These are phyloP conservation scores for Trachemys scripta DNA, from an alignment of 2,113 vertebrate genomes.

Conservation along the genomic window DNA sequence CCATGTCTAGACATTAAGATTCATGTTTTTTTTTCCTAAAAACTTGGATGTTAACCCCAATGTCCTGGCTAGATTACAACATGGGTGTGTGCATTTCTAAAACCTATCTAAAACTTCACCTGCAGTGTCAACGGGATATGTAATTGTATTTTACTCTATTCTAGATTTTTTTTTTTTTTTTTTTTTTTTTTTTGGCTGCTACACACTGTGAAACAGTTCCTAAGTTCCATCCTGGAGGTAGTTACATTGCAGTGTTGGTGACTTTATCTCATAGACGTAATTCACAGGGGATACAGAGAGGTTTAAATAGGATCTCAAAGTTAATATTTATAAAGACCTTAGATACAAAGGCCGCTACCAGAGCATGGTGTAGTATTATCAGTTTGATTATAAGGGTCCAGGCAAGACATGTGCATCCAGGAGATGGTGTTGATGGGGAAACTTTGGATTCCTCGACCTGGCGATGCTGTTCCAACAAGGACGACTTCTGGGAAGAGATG, in stretches of 20 bases:
- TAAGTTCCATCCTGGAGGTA: background rate
- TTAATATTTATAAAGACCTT: background rate
- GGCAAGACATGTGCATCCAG: no score
- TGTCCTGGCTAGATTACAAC: background rate
- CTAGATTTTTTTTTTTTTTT: background rate
- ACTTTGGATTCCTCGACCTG: no score
- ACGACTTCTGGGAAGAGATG: no score
- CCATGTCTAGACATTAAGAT: background rate
- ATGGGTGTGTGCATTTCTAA: no score
- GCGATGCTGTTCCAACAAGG: no score
- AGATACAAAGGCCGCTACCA: background rate
- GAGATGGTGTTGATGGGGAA: no score
- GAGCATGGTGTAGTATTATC: background rate
- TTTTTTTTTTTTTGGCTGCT: no score
- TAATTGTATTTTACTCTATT: rapidly evolving
- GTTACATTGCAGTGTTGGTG: background rate
- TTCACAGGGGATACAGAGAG: background rate
- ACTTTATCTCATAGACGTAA: background rate
- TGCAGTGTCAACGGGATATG: rapidly evolving
- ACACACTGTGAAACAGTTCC: rapidly evolving
- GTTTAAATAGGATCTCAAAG: background rate
- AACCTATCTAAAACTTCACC: background rate
- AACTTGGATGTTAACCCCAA: background rate
- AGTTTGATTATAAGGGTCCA: background rate
- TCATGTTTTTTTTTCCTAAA: rapidly evolving